phyloP scores from a whole-genome alignment of 2,797 vertebrate species.

The Nyctibius grandis region DNA sequence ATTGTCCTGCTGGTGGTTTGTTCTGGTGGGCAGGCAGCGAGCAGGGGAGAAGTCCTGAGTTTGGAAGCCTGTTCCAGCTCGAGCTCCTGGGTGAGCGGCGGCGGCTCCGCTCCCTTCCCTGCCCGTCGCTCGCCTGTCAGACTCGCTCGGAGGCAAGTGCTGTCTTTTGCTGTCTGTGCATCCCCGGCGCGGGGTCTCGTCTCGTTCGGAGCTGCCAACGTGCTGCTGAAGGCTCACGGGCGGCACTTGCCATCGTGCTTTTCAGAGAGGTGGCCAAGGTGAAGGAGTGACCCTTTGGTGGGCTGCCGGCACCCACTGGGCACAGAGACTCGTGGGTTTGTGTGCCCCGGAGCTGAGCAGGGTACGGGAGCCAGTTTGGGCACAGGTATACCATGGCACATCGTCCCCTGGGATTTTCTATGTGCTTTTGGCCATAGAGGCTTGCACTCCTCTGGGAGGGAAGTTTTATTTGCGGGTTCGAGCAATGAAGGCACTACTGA shows the following conservation, averaged over 20 bases:
- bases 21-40: background rate
- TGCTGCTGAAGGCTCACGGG: background rate
- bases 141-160: background rate
- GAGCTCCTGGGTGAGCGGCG: background rate
- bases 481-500: background rate
- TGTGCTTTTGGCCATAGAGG: background rate
- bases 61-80: background rate
- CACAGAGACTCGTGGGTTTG: accelerated
- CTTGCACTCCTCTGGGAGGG: background rate
- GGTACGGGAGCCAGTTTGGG: background rate
- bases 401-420: background rate
- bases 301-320: accelerated
- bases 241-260: accelerated
- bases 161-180: background rate
- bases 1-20: background rate
- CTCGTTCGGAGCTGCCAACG: background rate
- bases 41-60: background rate
- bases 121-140: background rate
- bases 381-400: background rate
- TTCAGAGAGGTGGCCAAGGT: background rate
- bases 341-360: background rate
- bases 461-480: background rate
- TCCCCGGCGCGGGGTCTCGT: background rate
- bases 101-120: background rate
- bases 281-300: background rate